Percentiles rank a stretch among this genome's conserved stretches.
Evolutionary conservation across 2,797 vertebrate species (phyloP).

Genomic region (Muraenolepis orangiensis): DNA sequence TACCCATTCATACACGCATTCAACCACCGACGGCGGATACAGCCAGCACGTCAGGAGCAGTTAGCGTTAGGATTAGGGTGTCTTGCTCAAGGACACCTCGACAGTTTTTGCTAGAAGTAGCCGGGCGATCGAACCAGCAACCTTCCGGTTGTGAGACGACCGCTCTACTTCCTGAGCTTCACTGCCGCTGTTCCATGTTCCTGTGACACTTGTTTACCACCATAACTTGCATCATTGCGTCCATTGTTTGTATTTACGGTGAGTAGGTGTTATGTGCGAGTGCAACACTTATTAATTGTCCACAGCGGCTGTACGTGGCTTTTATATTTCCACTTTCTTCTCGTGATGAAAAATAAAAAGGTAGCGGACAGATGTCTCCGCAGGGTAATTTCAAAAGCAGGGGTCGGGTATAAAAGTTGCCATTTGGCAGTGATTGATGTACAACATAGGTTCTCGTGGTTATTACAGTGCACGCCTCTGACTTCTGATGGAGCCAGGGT

Average conservation of each 20-base stretch:
- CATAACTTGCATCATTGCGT: conserved; percentile 10
- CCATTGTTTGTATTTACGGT: neutral
- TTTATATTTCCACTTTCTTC: neutral
- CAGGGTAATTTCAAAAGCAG: conserved; percentile 27
- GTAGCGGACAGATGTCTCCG: conserved; percentile 24
- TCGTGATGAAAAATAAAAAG: conserved; percentile 21
- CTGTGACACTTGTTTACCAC: neutral
- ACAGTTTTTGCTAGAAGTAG: no score
- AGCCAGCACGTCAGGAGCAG: no score
- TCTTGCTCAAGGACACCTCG: no score
- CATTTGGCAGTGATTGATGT: conserved; percentile 54
- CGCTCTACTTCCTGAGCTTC: no score
- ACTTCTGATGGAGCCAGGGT: conserved; percentile 53
- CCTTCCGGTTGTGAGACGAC: no score
- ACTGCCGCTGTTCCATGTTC: neutral
- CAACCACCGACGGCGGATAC: no score
- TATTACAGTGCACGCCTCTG: conserved; percentile 42
- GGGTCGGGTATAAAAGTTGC: conserved; percentile 28
- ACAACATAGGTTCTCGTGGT: conserved; percentile 45
- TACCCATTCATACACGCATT: no score
- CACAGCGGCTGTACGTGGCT: neutral
- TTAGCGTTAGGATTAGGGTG: no score
- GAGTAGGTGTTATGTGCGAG: neutral
- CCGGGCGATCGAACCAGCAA: no score
- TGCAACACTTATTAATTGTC: neutral